phyloP scores from a whole-genome alignment of 2,113 vertebrate species.

The Cheirogaleus medius region DNA sequence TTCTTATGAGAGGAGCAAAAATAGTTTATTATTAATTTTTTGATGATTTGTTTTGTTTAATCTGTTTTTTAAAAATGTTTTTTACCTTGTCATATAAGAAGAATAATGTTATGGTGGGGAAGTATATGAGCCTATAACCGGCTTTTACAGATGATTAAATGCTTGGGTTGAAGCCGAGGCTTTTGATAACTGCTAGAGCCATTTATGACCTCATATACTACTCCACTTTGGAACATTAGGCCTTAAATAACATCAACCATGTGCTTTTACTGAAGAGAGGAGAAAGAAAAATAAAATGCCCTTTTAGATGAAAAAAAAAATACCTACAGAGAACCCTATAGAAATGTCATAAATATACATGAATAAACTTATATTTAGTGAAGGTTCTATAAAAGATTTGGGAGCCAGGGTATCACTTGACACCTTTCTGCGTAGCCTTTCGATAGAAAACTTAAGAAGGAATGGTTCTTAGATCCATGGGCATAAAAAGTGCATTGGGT shows the following conservation, averaged over 20 bases:
- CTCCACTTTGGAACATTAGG: slow-evolving; percentile 63
- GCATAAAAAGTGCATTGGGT: background rate
- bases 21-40: slow-evolving; percentile 54
- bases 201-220: slow-evolving; percentile 74
- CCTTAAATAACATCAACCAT: slow-evolving; percentile 71
- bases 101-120: slow-evolving; percentile 30
- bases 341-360: slow-evolving; percentile 49
- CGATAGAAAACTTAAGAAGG: slow-evolving; percentile 6
- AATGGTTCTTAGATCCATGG: slow-evolving; percentile 38
- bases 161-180: slow-evolving; percentile 46
- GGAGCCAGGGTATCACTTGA: background rate
- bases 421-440: background rate
- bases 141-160: slow-evolving; percentile 77
- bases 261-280: slow-evolving; percentile 65
- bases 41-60: slow-evolving; percentile 35
- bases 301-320: slow-evolving; percentile 44
- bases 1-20: slow-evolving; percentile 24
- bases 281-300: slow-evolving; percentile 67
- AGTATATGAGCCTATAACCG: slow-evolving; percentile 67
- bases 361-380: slow-evolving; percentile 47
- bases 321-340: background rate
- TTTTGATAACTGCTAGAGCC: slow-evolving; percentile 72
- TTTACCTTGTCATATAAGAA: slow-evolving; percentile 54
- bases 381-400: slow-evolving; percentile 42
- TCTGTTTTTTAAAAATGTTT: slow-evolving; percentile 26